A percentile compares a stretch with the other conserved stretches of the same genome.
Conservation (phyloP, 2,113 vertebrate genomes). For the Pterocles gutturalis region DNA sequence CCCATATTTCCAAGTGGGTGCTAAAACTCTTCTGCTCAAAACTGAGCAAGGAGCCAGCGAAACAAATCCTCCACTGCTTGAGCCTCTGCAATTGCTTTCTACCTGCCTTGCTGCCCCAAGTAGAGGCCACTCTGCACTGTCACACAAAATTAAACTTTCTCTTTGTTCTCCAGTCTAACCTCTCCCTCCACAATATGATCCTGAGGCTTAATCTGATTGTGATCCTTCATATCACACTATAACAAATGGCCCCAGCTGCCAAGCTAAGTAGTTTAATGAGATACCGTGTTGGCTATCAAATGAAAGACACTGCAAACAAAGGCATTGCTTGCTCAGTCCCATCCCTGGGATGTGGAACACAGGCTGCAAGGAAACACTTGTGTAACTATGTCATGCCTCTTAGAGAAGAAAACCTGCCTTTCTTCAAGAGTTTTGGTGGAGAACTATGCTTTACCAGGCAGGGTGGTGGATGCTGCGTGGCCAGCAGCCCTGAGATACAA, state of each 20-base stretch:
- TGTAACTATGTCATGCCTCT: neutral
- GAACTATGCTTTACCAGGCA: neutral
- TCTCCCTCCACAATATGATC: slow-evolving; percentile 10
- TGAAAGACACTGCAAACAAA: neutral
- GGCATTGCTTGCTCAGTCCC: neutral
- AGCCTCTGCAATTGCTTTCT: neutral
- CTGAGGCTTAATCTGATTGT: slow-evolving; percentile 45
- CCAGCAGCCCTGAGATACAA: neutral
- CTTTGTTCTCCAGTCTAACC: slow-evolving; percentile 31
- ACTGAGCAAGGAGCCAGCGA: neutral
- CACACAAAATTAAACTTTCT: slow-evolving; percentile 32
- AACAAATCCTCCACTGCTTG: neutral
- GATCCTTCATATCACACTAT: neutral
- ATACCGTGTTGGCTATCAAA: neutral
- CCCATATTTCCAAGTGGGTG: neutral
- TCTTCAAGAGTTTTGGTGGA: neutral
- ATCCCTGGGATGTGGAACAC: neutral
- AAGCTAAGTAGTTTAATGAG: slow-evolving; percentile 41
- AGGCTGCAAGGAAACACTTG: neutral
- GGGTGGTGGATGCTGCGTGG: accelerated
- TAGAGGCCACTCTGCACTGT: neutral
- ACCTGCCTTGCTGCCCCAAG: neutral
- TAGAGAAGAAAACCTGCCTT: neutral
- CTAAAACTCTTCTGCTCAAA: neutral
- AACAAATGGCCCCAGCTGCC: slow-evolving; percentile 42